phyloP scores from a whole-genome alignment of 2,797 vertebrate species.

The Lepilemur ruficaudatus region DNA sequence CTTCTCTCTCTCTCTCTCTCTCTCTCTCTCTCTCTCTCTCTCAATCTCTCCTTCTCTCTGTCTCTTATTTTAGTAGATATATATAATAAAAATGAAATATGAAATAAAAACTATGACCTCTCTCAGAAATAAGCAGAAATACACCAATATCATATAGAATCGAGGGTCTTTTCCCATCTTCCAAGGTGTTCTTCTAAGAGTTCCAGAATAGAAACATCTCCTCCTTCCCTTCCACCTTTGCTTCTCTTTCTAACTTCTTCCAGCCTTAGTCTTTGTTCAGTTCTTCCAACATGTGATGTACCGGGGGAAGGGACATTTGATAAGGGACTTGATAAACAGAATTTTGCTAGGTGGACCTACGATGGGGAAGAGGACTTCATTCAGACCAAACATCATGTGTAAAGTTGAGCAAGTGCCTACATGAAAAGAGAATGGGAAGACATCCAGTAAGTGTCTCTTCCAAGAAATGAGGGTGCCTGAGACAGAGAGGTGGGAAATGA shows the following conservation, averaged over 20 bases:
- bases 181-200: neutral
- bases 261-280: neutral
- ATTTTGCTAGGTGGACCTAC: neutral
- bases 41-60: neutral
- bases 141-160: neutral
- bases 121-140: neutral
- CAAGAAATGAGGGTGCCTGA: neutral
- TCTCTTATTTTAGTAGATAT: neutral
- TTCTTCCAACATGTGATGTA: neutral
- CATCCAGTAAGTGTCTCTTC: neutral
- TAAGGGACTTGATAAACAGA: neutral
- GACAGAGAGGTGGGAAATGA: neutral
- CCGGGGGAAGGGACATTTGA: neutral
- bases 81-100: neutral
- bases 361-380: neutral
- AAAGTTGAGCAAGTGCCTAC: neutral
- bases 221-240: neutral
- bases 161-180: neutral
- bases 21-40: neutral
- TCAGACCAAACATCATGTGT: neutral
- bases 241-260: neutral
- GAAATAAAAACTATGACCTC: neutral
- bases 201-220: neutral
- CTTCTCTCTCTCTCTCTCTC: neutral
- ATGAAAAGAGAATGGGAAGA: neutral